Evolutionary conservation across 2,888 invertebrate genomes (phyloP).

Genomic region (Uloborus plumipes): DNA sequence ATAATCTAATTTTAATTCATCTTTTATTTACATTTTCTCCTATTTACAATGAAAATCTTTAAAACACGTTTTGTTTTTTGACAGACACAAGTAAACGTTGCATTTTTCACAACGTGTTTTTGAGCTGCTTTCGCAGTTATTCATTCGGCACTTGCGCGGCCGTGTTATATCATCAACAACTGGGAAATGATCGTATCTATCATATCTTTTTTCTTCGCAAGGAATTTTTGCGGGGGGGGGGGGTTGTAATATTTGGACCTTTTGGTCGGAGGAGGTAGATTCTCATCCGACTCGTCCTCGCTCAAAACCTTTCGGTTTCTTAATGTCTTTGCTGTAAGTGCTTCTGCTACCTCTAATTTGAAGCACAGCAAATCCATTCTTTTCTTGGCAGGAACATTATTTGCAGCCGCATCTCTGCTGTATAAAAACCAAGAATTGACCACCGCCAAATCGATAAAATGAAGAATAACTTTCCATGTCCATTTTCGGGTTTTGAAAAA

Average conservation of each 20-base stretch:
- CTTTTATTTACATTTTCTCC: too few species aligned
- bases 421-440: slow-evolving; percentile 22
- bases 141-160: slow-evolving; percentile 3
- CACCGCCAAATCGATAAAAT: slow-evolving; percentile 16
- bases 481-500: slow-evolving; percentile 10
- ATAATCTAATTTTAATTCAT: too few species aligned
- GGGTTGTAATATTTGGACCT: slow-evolving; percentile 1
- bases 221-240: background rate
- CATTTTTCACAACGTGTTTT: too few species aligned
- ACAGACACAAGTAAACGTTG: slow-evolving; percentile 7
- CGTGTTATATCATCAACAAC: background rate
- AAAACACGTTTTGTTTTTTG: slow-evolving; percentile 9
- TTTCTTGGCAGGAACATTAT: background rate
- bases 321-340: background rate
- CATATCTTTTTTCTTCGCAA: slow-evolving; percentile 13
- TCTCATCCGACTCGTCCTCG: background rate
- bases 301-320: background rate
- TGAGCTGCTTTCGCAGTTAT: background rate
- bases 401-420: background rate
- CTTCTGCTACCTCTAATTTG: slow-evolving; percentile 21
- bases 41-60: slow-evolving; percentile 6
- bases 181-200: slow-evolving; percentile 9
- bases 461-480: slow-evolving; percentile 9
- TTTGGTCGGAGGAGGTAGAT: background rate
- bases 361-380: slow-evolving; percentile 17